A percentile compares a stretch with the other conserved stretches of the same genome.
These are phyloP conservation scores for Encarsia formosa DNA, from an alignment of 2,888 invertebrate species.

Conservation along the genomic window DNA sequence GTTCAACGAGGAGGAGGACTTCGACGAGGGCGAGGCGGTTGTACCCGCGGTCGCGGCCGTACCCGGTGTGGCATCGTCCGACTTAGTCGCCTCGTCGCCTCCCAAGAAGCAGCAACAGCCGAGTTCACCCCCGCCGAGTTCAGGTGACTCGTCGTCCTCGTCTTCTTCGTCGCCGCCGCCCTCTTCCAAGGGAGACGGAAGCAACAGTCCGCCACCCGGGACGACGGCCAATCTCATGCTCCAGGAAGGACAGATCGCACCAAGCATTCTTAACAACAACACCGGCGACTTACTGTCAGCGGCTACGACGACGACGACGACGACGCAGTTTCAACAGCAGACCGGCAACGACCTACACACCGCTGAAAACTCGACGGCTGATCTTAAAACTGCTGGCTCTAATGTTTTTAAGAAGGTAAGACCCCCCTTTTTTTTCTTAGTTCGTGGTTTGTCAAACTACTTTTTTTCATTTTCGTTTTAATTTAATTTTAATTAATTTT, in stretches of 20 bases:
- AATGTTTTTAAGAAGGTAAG: slow-evolving; percentile 53
- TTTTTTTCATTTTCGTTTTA: too few relatives aligned
- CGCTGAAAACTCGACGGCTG: too few relatives aligned
- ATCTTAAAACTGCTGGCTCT: slow-evolving; percentile 51
- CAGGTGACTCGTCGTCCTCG: slow-evolving; percentile 38
- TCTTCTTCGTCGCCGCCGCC: slow-evolving; percentile 40
- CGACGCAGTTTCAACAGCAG: too few relatives aligned
- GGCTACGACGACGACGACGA: too few relatives aligned
- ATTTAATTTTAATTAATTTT: too few relatives aligned
- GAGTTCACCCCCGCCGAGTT: slow-evolving; percentile 31
- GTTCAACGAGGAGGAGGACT: slow-evolving; percentile 96
- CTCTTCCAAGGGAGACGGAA: slow-evolving; percentile 25
- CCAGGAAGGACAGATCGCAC: neutral
- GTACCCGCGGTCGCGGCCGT: slow-evolving; percentile 53
- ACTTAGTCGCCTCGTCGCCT: slow-evolving; percentile 48
- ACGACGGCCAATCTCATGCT: too few relatives aligned
- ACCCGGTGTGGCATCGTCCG: slow-evolving; percentile 50
- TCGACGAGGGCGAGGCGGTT: slow-evolving; percentile 71
- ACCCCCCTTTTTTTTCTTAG: too few relatives aligned
- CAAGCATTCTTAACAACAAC: slow-evolving; percentile 33
- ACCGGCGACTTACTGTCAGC: slow-evolving; percentile 46
- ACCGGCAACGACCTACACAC: too few relatives aligned
- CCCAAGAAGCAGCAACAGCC: slow-evolving; percentile 41
- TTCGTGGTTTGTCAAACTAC: too few relatives aligned
- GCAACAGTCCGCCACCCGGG: slow-evolving; percentile 11